These are phyloP conservation scores for Acronicta leporina DNA, from an alignment of 2,888 invertebrate species.

Conservation along the genomic window DNA sequence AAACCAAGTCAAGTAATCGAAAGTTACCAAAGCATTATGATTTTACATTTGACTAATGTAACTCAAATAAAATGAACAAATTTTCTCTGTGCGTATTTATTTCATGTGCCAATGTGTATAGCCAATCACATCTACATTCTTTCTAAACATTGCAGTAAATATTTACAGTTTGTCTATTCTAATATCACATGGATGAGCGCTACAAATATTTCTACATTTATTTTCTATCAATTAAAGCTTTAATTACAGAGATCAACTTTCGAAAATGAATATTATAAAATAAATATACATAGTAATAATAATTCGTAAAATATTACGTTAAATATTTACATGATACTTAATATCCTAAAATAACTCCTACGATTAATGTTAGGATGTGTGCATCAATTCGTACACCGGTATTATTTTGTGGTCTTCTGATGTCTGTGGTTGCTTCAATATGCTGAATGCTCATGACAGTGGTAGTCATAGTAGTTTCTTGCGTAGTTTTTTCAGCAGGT, in stretches of 20 bases:
- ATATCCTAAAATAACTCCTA: slow-evolving; percentile 41
- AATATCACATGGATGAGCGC: slow-evolving; percentile 73
- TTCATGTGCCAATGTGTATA: slow-evolving; percentile 59
- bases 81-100: slow-evolving; percentile 57
- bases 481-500: slow-evolving; percentile 62
- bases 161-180: slow-evolving; percentile 62
- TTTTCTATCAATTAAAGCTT: slow-evolving; percentile 61
- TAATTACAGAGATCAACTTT: slow-evolving; percentile 55
- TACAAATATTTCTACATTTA: slow-evolving; percentile 52
- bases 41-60: slow-evolving; percentile 76
- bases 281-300: no score
- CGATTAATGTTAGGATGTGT: slow-evolving; percentile 38
- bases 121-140: slow-evolving; percentile 50
- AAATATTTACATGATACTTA: slow-evolving; percentile 16
- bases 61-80: slow-evolving; percentile 53
- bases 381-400: slow-evolving; percentile 39
- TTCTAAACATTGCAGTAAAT: slow-evolving; percentile 53
- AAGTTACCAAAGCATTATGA: slow-evolving; percentile 79
- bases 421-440: slow-evolving; percentile 29
- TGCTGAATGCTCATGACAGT: slow-evolving; percentile 29
- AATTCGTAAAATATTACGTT: slow-evolving; percentile 28
- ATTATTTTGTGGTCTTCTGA: slow-evolving; percentile 55
- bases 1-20: slow-evolving; percentile 72
- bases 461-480: slow-evolving; percentile 55
- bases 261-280: slow-evolving; percentile 29